A percentile compares a stretch with the other conserved stretches of the same genome.
These are phyloP conservation scores for Schizopygopsis pylzovi DNA, from an alignment of 2,797 vertebrate genomes.

Conservation along the genomic window DNA sequence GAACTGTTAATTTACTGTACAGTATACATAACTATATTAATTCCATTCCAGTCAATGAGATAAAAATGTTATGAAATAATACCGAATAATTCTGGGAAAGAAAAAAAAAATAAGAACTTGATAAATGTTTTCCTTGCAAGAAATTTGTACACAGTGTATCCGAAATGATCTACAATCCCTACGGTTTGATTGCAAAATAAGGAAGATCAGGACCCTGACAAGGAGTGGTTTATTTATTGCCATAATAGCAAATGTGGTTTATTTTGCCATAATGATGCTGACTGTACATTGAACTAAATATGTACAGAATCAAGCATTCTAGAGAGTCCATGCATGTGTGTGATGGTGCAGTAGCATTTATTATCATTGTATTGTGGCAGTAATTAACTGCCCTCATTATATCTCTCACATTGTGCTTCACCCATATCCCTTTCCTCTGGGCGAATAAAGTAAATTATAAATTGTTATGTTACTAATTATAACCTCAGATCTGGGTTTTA, in stretches of 20 bases:
- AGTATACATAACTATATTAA: not conserved
- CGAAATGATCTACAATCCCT: not conserved
- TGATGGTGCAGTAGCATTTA: not conserved
- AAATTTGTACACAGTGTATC: not conserved
- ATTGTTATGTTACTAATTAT: conserved; percentile 34
- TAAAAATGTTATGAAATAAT: not conserved
- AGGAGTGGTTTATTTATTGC: not conserved
- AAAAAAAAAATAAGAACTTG: not conserved
- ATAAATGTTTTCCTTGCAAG: not conserved
- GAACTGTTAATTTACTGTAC: not conserved
- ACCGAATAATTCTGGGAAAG: not conserved
- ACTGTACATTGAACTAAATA: not conserved
- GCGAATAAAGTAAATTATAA: conserved; percentile 21
- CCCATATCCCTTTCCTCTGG: not conserved
- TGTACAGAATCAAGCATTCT: too few relatives aligned
- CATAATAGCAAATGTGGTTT: not conserved
- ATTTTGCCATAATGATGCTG: not conserved
- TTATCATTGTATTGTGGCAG: conserved; percentile 2
- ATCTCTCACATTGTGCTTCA: not conserved
- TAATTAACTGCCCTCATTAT: conserved; percentile 34
- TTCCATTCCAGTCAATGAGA: not conserved
- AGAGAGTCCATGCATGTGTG: not conserved
- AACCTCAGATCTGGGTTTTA: not conserved
- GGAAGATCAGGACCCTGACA: not conserved
- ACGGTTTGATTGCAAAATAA: not conserved